Evolutionary conservation across 2,888 invertebrate species (phyloP), one percentile per base, ranked within the genome.

Genomic region (Monoplex corrugatus): DNA sequence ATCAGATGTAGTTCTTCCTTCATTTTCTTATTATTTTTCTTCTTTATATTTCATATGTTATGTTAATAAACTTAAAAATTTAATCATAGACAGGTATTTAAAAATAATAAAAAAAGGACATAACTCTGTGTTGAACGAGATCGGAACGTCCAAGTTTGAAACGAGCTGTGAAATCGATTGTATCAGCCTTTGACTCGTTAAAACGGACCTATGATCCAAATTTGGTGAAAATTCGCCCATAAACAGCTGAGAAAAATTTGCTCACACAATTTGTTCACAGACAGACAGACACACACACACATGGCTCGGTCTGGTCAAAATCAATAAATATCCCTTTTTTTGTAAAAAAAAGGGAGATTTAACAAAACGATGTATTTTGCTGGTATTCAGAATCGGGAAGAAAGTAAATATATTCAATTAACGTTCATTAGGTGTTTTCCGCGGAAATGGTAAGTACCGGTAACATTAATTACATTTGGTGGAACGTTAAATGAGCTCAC

Each of bases 141-240:
- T 63, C 63, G 63, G 63, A 63, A 63, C 63, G 63, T 63, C 63
- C 63, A 63, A 63, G 63, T 63, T 63, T 63, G 63, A 63, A 63
- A 63, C 50, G 50, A 50, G 50, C 50, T 50, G 50, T 50, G 50
- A 50, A 50, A 50, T 50, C 50, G 50, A n/a, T 63, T 63, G 63
- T 63, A 63, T 63, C 63, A 63, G 63, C 63, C 63, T 63, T 63
- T 63, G 80, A 50, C 50, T 50, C 50, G 50, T 50, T 50, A 13
- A 50, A 50, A 50, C 50, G 50, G 50, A 50, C 16, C 50, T 50
- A 50, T 50, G 50, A 50, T 50, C 50, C 50, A 50, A 50, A 50
- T 50, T 50, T 50, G 50, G 50, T 50, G 50, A 50, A 50, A 50
- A 50, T 13, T 50, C 50, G 50, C 50, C n/a, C n/a, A n/a, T n/a